Conservation (phyloP, 2,888 invertebrate genomes). For the Tridacna gigas region DNA sequence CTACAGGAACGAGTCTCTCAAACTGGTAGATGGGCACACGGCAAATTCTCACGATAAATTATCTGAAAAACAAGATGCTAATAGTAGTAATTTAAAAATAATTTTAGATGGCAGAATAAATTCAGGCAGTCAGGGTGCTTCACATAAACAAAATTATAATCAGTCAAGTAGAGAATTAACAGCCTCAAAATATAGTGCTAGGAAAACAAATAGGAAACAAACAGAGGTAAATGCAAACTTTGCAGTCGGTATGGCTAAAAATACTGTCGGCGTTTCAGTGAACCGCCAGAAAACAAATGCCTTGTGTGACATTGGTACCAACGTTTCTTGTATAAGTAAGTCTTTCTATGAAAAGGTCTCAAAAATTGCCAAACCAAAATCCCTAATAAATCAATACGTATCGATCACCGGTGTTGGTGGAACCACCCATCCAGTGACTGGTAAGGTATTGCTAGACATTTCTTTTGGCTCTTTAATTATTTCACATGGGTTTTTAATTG, state of each 20-base stretch:
- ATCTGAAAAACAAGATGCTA: no score
- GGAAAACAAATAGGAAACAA: no score
- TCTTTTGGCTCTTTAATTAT: conserved; percentile 17
- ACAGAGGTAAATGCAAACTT: conserved; percentile 38
- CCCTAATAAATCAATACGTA: not conserved
- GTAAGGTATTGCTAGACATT: conserved; percentile 17
- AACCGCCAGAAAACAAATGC: conserved; percentile 23
- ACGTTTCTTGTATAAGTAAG: conserved; percentile 28
- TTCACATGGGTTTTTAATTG: not conserved
- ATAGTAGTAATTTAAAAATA: no score
- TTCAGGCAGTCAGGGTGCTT: no score
- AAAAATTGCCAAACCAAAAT: conserved; percentile 4
- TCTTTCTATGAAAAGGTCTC: conserved; percentile 34
- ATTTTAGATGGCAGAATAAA: no score
- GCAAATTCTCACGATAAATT: no score
- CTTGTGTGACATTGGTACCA: conserved; percentile 34
- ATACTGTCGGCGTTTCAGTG: conserved; percentile 30
- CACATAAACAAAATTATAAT: no score
- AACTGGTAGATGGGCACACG: conserved; percentile 34
- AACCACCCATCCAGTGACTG: conserved; percentile 35
- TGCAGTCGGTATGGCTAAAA: conserved; percentile 39
- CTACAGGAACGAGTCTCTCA: conserved; percentile 12
- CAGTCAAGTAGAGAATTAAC: no score
- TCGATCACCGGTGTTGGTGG: conserved; percentile 7
- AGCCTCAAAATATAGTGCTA: no score